Conservation (phyloP, 2,888 invertebrate genomes). For the Holacanthella duospinosa region DNA sequence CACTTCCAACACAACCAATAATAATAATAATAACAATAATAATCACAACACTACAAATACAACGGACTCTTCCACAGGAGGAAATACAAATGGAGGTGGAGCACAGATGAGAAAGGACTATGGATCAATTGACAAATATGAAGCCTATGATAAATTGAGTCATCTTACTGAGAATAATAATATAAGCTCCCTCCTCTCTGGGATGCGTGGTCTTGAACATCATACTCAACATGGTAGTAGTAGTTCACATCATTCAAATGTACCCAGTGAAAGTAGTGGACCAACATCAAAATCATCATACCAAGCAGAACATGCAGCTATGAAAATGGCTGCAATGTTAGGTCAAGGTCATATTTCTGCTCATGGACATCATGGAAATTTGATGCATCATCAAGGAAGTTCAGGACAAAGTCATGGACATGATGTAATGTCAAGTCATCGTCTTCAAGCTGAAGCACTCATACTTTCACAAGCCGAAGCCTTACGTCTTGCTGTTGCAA, state of each 20-base stretch:
- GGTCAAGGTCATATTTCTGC: conserved; percentile 21
- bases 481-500: conserved; percentile 63
- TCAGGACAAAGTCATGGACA: conserved; percentile 38
- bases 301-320: conserved; percentile 19
- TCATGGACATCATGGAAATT: conserved; percentile 17
- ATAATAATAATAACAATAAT: conserved; percentile 23
- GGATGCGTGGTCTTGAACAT: conserved; percentile 15
- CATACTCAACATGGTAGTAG: conserved; percentile 16
- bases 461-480: conserved; percentile 75
- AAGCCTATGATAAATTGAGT: conserved; percentile 4
- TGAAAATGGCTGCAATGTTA: conserved; percentile 36
- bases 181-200: conserved; percentile 1
- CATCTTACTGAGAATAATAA: conserved; percentile 3
- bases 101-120: conserved; percentile 6
- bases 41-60: conserved; percentile 18
- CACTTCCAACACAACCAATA: not conserved
- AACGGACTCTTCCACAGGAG: not conserved
- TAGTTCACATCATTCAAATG: conserved; percentile 4
- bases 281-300: conserved; percentile 6
- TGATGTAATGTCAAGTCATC: conserved; percentile 58
- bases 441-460: conserved; percentile 42
- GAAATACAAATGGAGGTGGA: conserved; percentile 13
- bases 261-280: conserved; percentile 9
- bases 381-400: conserved; percentile 31
- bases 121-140: conserved; percentile 1